Evolutionary conservation across 2,797 vertebrate species (phyloP), one percentile per base, ranked within the genome.

Genomic region (Netta rufina): DNA sequence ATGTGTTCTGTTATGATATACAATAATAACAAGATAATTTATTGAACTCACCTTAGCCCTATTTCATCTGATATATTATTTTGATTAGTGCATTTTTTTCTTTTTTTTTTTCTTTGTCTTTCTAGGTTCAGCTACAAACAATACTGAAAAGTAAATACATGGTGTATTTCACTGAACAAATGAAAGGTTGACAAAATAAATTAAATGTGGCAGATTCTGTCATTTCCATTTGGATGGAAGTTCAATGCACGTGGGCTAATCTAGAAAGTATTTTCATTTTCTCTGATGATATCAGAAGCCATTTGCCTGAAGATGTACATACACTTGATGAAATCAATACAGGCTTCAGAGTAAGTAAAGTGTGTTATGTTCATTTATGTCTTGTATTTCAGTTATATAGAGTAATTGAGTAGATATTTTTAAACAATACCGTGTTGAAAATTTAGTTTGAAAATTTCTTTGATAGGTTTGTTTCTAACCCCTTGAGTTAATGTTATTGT

Each of bases 231-330:
- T 98, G 98, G 98, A 97, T 98, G 94, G 98, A 98, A 91, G 97
- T 98, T 90, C 98, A 99, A 70, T 32, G 30, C 72, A 97, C 94
- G 3, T 98, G 98, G 98, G 96, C 92, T 56, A 97, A 98, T 87
- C 95, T 98, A 41, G 98, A 98, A 97, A 98, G 98, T 90, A 98
- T 99, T 95, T 99, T 99, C 73, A 94, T 96, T 94, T 97, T 95
- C 84, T 98, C 98, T 67, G 98, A 98, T 86, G 98, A 98, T 92
- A 98, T 98, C 92, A 95, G 97, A 94, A 97, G 97, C 39, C 98
- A 98, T 93, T 97, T 99, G 30, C 96, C 97, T 71, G 76, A 97
- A 87, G 98, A 98, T 89, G 94, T 98, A 39, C 96, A 97, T 56
- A 96, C 98, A 95, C 99, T 98, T 70, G 96, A 98, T 83, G 94